Evolutionary conservation across 2,888 invertebrate genomes (phyloP), one percentile per base, ranked within the genome.

Genomic region (Drosophila nigritarsus): DNA sequence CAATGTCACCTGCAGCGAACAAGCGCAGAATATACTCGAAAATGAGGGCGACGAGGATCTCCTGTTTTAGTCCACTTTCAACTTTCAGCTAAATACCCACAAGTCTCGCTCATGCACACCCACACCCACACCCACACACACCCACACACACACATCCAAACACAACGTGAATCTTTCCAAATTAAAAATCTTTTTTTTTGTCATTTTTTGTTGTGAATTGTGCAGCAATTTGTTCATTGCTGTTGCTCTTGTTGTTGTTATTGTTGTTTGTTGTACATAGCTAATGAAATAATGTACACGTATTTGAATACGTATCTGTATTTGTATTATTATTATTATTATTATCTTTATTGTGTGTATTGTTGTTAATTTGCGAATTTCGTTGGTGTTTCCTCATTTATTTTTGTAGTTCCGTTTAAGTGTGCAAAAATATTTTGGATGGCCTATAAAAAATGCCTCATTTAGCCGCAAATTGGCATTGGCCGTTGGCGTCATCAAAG

Each of bases 31-130:
- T 40, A 98, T 96, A 91, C 95, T 98, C 88, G 87, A 87, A n/a
- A 94, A 98, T 53, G 97, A 98, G 82, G 97, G 96, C 50, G 98
- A 98, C 90, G 98, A 98, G 91, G 98, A 98, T 94, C 94, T 98
- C 71, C 94, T 98, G 67, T 98, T 98, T 94, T 97, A 97, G 79
- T 4, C 15, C 1, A 24, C 8, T 24, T 32, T 13, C 20, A 40
- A 40, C 13, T 50, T 27, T 27, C 18, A 38, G 1, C 36, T 13
- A 5, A 40, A 42, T 29, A 30, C 56, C 27, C 24, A 18, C 34
- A 18, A 5, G 24, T 13, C 13, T 24, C 62, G 3, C 6, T 20
- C 18, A 15, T 4, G n/a, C 18, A 50, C 53, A 49, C 29, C 18
- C 30, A 8, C n/a, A 2, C 6, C n/a, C 3, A 30, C 13, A 30